Evolutionary conservation across 1,140 invertebrate genomes (phyloP), one percentile per base, ranked within the genome.

Genomic region (Apis dorsata): DNA sequence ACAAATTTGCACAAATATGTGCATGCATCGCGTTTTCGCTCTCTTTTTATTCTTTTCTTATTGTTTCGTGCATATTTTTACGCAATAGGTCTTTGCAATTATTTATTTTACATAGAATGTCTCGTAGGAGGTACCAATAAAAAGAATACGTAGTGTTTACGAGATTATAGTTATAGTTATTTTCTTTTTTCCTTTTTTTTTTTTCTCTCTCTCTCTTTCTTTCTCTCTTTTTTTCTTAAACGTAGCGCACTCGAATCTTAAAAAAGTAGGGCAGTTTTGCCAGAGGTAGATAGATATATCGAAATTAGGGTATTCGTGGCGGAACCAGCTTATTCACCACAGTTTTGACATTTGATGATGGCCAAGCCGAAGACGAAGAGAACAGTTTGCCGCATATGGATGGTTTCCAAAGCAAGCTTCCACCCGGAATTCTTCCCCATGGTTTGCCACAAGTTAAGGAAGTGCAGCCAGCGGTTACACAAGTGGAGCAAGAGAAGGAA

Each of bases 291-390:
- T 88, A 88, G 66, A 85, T 88, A 57, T 60, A 83, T 88, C 78
- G 88, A 90, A 91, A 85, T 89, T 93, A 93, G 92, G 90, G 83
- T 92, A 90, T 74, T 85, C 88, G 86, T 92, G 89, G 89, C 79
- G 90, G 93, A 93, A 92, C 90, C 94, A 94, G 93, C 96, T 97
- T 97, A 97, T 97, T 98, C 96, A 97, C 97, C 97, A 96, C 96
- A 99, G 98, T 99, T 97, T 97, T 99, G 96, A 99, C 98, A 96
- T 99, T 98, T 98, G 98, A 98, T 96, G 98, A 99, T 95, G 96
- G 96, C 94, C 98, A 98, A 97, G 98, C 97, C 95, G 98, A 99
- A 95, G 98, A 99, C 92, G 98, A 98, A 94, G 98, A 98, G 90
- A 97, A 96, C 90, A 97, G 97, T 85, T 93, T 96, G 91, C 96